A percentile compares a stretch with the other conserved stretches of the same genome.
Evolutionary conservation across 35 echinoderm and acorn worm species (phyloP).

Genomic region (Ophiothrix spiculata): DNA sequence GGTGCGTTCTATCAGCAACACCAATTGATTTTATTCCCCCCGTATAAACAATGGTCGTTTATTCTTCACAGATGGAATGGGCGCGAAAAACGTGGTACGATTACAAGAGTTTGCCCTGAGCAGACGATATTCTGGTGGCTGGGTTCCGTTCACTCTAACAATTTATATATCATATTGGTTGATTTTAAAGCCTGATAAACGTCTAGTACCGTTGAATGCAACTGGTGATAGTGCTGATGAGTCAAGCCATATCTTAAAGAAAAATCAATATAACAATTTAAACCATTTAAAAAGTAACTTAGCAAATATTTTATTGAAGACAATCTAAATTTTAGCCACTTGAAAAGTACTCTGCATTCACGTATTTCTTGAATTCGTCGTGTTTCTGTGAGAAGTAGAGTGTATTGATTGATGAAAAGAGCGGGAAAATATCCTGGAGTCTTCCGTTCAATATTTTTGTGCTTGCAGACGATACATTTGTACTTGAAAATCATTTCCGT

Average conservation of each 20-base stretch:
- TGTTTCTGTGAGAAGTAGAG: neutral
- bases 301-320: constrained; percentile 2
- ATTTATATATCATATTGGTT: too few species aligned
- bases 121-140: too few species aligned
- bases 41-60: neutral
- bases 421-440: neutral
- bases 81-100: constrained; percentile 3
- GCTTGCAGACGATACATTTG: neutral
- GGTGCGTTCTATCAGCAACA: constrained; percentile 8
- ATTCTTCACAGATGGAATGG: neutral
- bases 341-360: neutral
- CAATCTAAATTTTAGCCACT: neutral
- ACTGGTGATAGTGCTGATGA: neutral
- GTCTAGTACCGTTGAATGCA: too few species aligned
- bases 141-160: too few species aligned
- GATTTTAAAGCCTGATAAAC: too few species aligned
- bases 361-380: neutral
- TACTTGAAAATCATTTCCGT: constrained; percentile 8
- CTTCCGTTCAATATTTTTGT: constrained; percentile 1
- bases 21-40: constrained; percentile 1
- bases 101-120: neutral
- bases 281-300: neutral
- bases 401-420: neutral
- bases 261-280: constrained; percentile 14
- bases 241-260: neutral